Evolutionary conservation across 2,888 invertebrate genomes (phyloP), one percentile per base, ranked within the genome.

Genomic region (Oegoconia quadripuncta): DNA sequence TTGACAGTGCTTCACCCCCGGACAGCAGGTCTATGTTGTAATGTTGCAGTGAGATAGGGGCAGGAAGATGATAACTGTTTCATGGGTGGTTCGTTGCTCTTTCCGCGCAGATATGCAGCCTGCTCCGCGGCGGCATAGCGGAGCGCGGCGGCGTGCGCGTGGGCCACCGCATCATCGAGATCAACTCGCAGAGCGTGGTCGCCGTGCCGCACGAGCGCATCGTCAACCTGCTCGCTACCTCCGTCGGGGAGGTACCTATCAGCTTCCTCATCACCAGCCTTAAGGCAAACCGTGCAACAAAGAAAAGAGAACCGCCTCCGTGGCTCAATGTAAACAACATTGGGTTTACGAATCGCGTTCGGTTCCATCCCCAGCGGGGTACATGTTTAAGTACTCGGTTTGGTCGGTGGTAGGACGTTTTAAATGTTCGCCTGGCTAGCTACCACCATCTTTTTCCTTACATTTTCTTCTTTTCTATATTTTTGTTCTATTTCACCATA

Each of bases 181-280:
- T 99, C 71, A 99, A 99, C 90, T 95, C 97, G 80, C 98, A 98
- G 89, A 98, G 98, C 88, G 99, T 99, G 37, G 99, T 99, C 37
- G 99, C 99, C 49, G 99, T 99, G 50, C 98, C 99, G 51, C 99
- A 99, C 89, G 99, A 99, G 81, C 96, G 97, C 77, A 99, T 99
- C 76, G 99, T 99, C 71, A 98, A 98, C 89, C 91, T 99, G 75
- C 90, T 99, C 59, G 99, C 99, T 52, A 99, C 98, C 40, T 99
- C 99, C 44, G 98, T 99, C 46, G 99, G 99, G 64, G 99, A 99
- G 93, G 98, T 98, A 82, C 22, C 9, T 15, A 5, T 7, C 7
- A 2, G 5, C 14, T 18, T 3, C 18, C 7, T 15, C 1, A 12
- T 25, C 13, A 34, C 7, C n/a, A 9, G 6, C 8, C n/a, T 13